phyloP scores from a whole-genome alignment of 2,888 invertebrate genomes.

The Anagyrus pseudococci region DNA sequence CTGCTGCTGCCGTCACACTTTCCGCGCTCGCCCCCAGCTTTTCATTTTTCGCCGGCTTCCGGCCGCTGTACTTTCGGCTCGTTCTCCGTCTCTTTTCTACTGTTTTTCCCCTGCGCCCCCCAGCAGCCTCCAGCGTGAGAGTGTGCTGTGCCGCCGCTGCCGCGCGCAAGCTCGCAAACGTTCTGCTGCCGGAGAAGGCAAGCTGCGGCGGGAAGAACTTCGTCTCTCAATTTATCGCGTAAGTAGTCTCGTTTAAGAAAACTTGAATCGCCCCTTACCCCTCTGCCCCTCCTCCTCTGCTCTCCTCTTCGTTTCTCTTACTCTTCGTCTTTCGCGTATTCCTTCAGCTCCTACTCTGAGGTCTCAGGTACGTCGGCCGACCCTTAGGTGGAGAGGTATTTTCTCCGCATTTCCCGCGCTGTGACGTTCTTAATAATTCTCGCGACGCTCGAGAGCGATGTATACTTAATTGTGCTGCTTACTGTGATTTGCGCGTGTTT shows the following conservation, averaged over 20 bases:
- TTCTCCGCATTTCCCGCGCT: background rate
- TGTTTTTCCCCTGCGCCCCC: background rate
- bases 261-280: slow-evolving; percentile 43
- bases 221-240: slow-evolving; percentile 51
- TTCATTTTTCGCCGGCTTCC: slow-evolving; percentile 28
- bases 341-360: background rate
- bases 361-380: background rate
- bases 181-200: background rate
- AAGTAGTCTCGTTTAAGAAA: slow-evolving; percentile 54
- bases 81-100: background rate
- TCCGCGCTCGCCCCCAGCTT: slow-evolving; percentile 5
- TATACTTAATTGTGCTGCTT: too few relatives aligned
- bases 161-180: too few relatives aligned
- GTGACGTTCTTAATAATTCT: background rate
- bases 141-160: slow-evolving; percentile 15
- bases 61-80: slow-evolving; percentile 10
- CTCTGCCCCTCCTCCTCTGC: background rate
- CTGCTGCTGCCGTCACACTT: background rate
- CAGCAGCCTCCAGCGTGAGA: too few relatives aligned
- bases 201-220: slow-evolving; percentile 32
- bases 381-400: background rate
- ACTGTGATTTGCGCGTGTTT: too few relatives aligned
- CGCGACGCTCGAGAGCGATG: too few relatives aligned
- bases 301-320: background rate
- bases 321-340: background rate